A percentile compares a stretch with the other conserved stretches of the same genome.
phyloP scores from a whole-genome alignment of 2,797 vertebrate species.

The Scleropages formosus region DNA sequence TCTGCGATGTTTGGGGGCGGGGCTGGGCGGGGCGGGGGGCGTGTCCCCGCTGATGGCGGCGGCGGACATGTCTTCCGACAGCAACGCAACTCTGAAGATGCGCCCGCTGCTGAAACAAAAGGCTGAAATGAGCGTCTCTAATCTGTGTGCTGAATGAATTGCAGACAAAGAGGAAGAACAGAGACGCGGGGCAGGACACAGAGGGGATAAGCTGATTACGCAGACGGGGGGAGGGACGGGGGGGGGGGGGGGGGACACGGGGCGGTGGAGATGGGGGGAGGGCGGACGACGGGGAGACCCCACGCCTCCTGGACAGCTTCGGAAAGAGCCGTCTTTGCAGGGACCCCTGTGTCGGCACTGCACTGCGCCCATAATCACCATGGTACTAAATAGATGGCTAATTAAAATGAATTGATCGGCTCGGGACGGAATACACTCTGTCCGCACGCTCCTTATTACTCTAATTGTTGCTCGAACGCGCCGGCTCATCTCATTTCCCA shows the following conservation, averaged over 20 bases:
- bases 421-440: conserved; percentile 62
- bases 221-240: conserved; percentile 44
- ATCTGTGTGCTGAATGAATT: conserved; percentile 73
- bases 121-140: conserved; percentile 73
- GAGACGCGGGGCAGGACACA: conserved; percentile 67
- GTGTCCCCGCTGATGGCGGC: neutral
- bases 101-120: conserved; percentile 62
- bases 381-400: conserved; percentile 65
- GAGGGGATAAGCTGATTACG: conserved; percentile 73
- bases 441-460: conserved; percentile 63
- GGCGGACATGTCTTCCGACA: conserved; percentile 24
- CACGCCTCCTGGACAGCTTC: neutral
- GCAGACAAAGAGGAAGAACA: conserved; percentile 67
- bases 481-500: neutral
- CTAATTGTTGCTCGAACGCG: conserved; percentile 32
- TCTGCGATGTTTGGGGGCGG: no score
- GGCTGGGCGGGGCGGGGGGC: neutral
- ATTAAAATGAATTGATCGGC: conserved; percentile 74
- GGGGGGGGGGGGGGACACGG: conserved; percentile 44
- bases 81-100: conserved; percentile 47
- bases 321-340: neutral
- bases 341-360: neutral
- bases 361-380: conserved; percentile 19
- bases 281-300: neutral
- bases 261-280: conserved; percentile 46